phyloP scores from a whole-genome alignment of 2,113 vertebrate species.

The Zapornia atra region DNA sequence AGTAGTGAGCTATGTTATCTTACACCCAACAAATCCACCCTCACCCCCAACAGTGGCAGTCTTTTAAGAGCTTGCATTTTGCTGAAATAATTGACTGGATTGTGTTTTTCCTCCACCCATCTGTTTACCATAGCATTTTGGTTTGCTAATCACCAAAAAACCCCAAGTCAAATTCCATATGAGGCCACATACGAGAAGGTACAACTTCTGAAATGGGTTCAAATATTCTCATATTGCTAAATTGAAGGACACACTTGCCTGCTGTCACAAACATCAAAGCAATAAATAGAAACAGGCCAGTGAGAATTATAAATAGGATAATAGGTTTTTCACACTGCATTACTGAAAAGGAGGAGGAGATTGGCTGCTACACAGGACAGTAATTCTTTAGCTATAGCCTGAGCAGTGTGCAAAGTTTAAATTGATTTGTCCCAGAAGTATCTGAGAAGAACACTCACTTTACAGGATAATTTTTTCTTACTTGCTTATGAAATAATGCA shows the following conservation, averaged over 20 bases:
- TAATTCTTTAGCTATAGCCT: background rate
- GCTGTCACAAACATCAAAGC: background rate
- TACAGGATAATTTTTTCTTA: background rate
- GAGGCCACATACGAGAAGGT: background rate
- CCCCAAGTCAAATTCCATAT: background rate
- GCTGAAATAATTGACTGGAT: background rate
- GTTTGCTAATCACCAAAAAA: background rate
- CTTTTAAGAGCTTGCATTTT: background rate
- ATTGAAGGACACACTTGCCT: background rate
- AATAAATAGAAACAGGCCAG: background rate
- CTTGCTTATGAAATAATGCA: conserved; percentile 10
- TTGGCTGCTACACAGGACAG: background rate
- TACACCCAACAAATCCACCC: background rate
- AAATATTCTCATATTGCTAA: background rate
- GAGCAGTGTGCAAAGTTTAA: background rate
- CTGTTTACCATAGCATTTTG: background rate
- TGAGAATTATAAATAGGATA: background rate
- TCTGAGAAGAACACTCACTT: background rate
- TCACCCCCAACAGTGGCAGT: background rate
- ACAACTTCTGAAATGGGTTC: background rate
- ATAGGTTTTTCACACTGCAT: background rate
- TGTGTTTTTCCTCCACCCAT: background rate
- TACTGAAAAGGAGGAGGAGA: background rate
- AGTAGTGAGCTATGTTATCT: background rate
- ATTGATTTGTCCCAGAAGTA: background rate